A percentile compares a stretch with the other conserved stretches of the same genome.
phyloP scores from a whole-genome alignment of 2,113 vertebrate species.

The Gorsachius goisagi region DNA sequence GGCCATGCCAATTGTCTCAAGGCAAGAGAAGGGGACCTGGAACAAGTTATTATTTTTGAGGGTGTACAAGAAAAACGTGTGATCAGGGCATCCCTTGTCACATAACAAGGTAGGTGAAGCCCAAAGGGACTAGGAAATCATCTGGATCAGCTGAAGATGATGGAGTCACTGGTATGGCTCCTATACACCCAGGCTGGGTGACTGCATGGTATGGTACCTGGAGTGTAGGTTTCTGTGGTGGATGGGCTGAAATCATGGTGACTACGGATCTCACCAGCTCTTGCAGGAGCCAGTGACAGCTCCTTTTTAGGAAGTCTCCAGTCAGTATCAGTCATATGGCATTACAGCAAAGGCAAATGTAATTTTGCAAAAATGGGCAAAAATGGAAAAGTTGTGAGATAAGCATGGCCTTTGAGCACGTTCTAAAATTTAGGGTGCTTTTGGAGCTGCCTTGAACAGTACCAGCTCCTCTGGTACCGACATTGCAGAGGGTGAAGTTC shows the following conservation, averaged over 20 bases:
- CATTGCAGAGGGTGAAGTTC: background rate
- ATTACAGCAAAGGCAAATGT: background rate
- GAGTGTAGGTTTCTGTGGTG: background rate
- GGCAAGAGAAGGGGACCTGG: background rate
- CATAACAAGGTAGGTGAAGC: background rate
- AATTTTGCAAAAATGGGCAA: too few species aligned
- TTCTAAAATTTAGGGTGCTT: background rate
- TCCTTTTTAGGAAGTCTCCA: background rate
- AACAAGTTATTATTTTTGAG: background rate
- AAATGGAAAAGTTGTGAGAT: background rate
- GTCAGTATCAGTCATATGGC: background rate
- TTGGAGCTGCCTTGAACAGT: background rate
- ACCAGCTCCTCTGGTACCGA: background rate
- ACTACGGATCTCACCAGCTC: background rate
- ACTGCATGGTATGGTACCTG: background rate
- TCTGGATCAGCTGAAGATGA: background rate
- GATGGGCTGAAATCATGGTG: background rate
- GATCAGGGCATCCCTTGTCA: background rate
- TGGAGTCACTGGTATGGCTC: background rate
- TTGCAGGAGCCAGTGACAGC: background rate
- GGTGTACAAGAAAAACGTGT: background rate
- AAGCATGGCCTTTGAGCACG: background rate
- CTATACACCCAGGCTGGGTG: fast-evolving
- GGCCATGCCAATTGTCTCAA: background rate
- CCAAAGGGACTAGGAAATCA: background rate